Base-by-base conservation (phyloP, 2,797 vertebrate species). In the Typhlichthys subterraneus region DNA sequence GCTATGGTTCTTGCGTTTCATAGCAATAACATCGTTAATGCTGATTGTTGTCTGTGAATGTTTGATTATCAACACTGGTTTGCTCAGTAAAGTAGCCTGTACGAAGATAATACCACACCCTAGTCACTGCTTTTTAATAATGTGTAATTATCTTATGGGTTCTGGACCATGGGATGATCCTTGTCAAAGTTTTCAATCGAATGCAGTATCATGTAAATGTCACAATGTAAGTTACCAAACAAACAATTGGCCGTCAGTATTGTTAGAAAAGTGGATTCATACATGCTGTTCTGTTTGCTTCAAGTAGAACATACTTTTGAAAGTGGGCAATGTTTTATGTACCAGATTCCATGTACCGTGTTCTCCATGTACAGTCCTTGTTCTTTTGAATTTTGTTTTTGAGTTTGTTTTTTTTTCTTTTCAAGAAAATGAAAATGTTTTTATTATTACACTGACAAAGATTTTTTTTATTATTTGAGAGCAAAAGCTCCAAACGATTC, bases 281-380 rank as follows among this genome's bases (percentile, higher is more conserved):
- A 54, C 15, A 49, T 19, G 57, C 31, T 42, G 1, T 29, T 29
- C 23, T 29, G 23, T 29, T 29, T 29, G 3, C 23, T 64, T 61
- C 72, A 60, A 50, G 23, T 11, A 47, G 3, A 9, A 12, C 4
- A 14, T 15, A 15, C 33, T 29, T 29, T 29, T 29, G 23, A 29
- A 29, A 29, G 23, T 29, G 23, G 23, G 23, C 23, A 29, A 29
- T 0, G 23, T 59, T 23, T 47, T 12, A 58, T 38, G 42, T 38
- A 38, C 4, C 33, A 38, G 5, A 17, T 17, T 23, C 23, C 23
- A 23, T 88, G 83, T 87, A 88, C 82, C 6, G 5, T 38, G 33
- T 23, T 23, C 23, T 23, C 23, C 23, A 23, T 88, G 83, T 87
- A 88, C 82, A 88, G 88, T 76, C 79, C 60, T 57, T 59, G 66